Base-by-base conservation (phyloP, 2,113 vertebrate genomes). In the Nothoprocta perdicaria region DNA sequence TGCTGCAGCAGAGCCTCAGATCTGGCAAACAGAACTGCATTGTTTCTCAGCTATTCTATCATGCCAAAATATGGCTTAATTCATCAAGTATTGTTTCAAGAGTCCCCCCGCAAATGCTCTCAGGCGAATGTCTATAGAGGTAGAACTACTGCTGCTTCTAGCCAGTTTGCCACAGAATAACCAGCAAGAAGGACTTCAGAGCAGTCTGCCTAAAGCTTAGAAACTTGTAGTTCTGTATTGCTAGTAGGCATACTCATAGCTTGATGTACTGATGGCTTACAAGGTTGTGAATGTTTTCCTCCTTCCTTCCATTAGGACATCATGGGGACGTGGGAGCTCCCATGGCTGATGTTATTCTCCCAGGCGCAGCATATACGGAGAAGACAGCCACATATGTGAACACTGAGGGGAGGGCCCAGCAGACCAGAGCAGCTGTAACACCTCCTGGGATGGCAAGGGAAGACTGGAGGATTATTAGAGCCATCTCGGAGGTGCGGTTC, bases 391-490 rank as follows among this genome's bases (percentile, higher is more conserved):
- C 99, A 1, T 99, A 99, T 0, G 98, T 99, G 61, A 99, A 99
- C 94, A 99, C 98, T 1, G 99, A 99, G 95, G 99, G 99, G 16
- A 96, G 99, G 89, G 98, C 99, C 86, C 99, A 99, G 75, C 98
- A 99, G 95, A 99, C 99, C 38, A 97, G 97, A 87, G 88, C 98
- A 82, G 99, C 99, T 2, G 99, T 99, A 74, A 99, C 98, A 3
- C 97, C 99, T 12, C 99, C 99, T 4, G 99, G 99, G 35, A 94
- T 99, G 97, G 99, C 99, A 60, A 97, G 99, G 88, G 99, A 99
- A 85, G 99, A 99, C 97, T 99, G 99, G 99, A 99, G 97, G 97
- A 98, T 99, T 94, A 96, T 99, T 94, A 97, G 99, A 91, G 99
- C 99, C 11, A n/a, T 99, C 48, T 99, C 99, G 58, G 99, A 99